Percentiles rank a stretch among this genome's conserved stretches.
phyloP scores from a whole-genome alignment of 2,797 vertebrate genomes.

The Microcaecilia unicolor region DNA sequence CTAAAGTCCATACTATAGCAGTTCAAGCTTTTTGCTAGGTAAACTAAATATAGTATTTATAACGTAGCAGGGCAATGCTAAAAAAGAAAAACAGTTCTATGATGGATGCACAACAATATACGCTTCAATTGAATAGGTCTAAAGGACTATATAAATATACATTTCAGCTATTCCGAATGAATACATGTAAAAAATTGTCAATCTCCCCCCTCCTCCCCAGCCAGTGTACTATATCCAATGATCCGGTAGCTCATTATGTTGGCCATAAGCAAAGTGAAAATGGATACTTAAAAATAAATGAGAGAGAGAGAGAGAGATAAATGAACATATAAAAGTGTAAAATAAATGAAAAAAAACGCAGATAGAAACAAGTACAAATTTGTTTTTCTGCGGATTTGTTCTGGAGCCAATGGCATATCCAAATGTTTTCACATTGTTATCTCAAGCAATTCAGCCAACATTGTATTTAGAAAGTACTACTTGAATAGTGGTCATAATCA shows the following conservation, averaged over 20 bases:
- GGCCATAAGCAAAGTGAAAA: constrained; percentile 46
- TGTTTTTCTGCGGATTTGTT: constrained; percentile 49
- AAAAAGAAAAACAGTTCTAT: constrained; percentile 73
- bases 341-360: constrained; percentile 41
- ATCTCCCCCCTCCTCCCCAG: too few species aligned
- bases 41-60: constrained; percentile 87
- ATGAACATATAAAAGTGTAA: constrained; percentile 46
- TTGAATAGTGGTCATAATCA: neutral
- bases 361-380: constrained; percentile 43
- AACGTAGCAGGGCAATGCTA: constrained; percentile 90
- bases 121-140: constrained; percentile 86
- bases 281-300: constrained; percentile 33
- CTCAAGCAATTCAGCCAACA: constrained; percentile 24
- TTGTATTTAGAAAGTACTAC: constrained; percentile 24
- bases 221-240: constrained; percentile 56
- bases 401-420: constrained; percentile 40
- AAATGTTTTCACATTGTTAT: constrained; percentile 47
- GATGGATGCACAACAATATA: constrained; percentile 78
- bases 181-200: constrained; percentile 57
- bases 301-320: too few species aligned
- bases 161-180: constrained; percentile 78
- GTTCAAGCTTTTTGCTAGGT: constrained; percentile 82
- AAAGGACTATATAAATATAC: constrained; percentile 99
- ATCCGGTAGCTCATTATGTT: constrained; percentile 44
- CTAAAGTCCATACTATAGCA: constrained; percentile 85